Percentiles rank a stretch among this genome's conserved stretches.
These are phyloP conservation scores for Parapristionchus giblindavisi DNA, from an alignment of 2,888 invertebrate species.

Conservation along the genomic window DNA sequence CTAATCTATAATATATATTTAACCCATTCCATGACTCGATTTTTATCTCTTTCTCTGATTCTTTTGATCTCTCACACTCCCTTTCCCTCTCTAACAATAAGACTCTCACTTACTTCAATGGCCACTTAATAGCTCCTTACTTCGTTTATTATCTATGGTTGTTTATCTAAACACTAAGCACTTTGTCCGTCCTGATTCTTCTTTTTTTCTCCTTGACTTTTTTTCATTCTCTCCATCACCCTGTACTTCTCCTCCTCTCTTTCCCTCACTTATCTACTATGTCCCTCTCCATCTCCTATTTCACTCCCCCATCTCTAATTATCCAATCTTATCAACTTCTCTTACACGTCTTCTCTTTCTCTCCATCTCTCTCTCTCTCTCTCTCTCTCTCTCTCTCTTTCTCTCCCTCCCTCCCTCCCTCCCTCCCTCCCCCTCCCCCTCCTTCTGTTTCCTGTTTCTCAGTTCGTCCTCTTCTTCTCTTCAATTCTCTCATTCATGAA, in stretches of 20 bases:
- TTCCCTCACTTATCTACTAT: not conserved
- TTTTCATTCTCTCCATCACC: too few species aligned
- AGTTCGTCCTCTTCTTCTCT: not conserved
- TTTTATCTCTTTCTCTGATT: too few species aligned
- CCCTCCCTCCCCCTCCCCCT: not conserved
- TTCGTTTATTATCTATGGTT: too few species aligned
- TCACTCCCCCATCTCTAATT: slow-evolving; percentile 7
- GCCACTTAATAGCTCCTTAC: too few species aligned
- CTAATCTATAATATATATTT: too few species aligned
- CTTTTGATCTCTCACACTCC: too few species aligned
- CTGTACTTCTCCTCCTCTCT: not conserved
- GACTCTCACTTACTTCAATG: too few species aligned
- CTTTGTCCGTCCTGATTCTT: too few species aligned
- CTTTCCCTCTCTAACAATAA: too few species aligned
- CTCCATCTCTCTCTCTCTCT: not conserved
- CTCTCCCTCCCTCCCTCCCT: not conserved
- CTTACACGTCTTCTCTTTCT: not conserved
- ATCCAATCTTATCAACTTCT: not conserved
- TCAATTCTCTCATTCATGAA: not conserved
- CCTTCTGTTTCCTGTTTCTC: not conserved
- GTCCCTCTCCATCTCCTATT: slow-evolving; percentile 2
- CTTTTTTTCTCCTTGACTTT: too few species aligned
- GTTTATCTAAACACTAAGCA: too few species aligned
- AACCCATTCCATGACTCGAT: too few species aligned
- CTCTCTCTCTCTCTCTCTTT: not conserved